Base-by-base conservation (phyloP, 1,140 invertebrate species). In the Nasonia vitripennis region DNA sequence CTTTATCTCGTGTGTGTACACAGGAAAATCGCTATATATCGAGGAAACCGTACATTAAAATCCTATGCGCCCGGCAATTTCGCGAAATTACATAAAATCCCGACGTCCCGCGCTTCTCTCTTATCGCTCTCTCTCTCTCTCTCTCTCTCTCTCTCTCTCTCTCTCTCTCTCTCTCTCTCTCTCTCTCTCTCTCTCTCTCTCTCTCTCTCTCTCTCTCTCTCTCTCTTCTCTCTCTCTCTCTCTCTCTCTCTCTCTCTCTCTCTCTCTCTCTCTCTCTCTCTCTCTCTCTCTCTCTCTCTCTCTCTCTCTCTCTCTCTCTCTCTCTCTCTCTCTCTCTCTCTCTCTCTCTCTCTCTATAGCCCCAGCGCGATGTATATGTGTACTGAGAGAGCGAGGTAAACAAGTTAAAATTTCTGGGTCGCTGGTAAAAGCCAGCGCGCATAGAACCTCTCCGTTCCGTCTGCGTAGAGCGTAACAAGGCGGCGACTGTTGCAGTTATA, bases 401-500 rank as follows among this genome's bases (percentile, higher is more conserved):
- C 55, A 62, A 62, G 55, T 62, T 62, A 62, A 62, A 62, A 62
- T 62, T 62, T 62, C 55, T 20, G 55, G 55, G 55, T 62, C 20
- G 55, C 17, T 62, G 55, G 55, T 27, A 62, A n/a, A 62, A 6
- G 55, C 17, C 17, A 6, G 2, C 17, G 4, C 17, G 17, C 20
- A 62, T 62, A 62, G 20, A 62, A 62, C 6, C 20, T 62, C 55
- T 62, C 55, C 4, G 17, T 17, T 67, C 1, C 78, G 31, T 79
- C 77, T 78, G 31, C 55, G 34, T 37, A 78, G 31, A 78, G 51
- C 27, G 62, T 62, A 78, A 78, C 45, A 78, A 62, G 77, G 77
- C 34, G 37, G 17, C 9, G 55, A 62, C 17, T 62, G 41, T 20
- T 17, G 20, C 55, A 62, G 55, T 80, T 80, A 80, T 70, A 70